Base-by-base conservation (phyloP, 2,797 vertebrate species). In the Poecilia wingei region DNA sequence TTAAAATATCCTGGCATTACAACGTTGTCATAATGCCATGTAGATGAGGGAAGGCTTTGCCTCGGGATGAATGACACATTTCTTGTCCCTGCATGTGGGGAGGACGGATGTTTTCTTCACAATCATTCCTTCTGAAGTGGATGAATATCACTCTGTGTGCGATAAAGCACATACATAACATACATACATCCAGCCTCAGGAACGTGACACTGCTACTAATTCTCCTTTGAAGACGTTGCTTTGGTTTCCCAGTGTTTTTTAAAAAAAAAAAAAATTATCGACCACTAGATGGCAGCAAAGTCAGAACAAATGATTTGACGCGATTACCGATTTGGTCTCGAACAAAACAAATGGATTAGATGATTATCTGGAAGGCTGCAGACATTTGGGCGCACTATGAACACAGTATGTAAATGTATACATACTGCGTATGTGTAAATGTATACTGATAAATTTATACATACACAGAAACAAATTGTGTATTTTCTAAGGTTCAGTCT, bases 11-110 rank as follows among this genome's bases (percentile, higher is more conserved):
- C 64, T 74, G 16, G 73, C 31, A 31, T 31, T 2, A 22, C 45
- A 10, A 61, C 61, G 84, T 90, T 82, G 85, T 77, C 82, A 84
- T 89, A 89, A 86, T 85, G 73, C 33, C 55, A 86, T 85, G 87
- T 76, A 89, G 88, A 88, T 89, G 78, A 79, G 73, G 83, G 66
- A 71, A 75, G 36, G 80, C 87, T 82, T 82, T 86, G 82, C 82
- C 49, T 87, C 76, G 49, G 76, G 45, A 80, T 61, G 72, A 82
- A 74, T 7, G 43, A 55, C 84, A 84, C 82, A 72, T 73, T 72
- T 79, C 68, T 10, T 59, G 31, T 76, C 75, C 41, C 49, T 53
- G 45, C 51, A 28, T 68, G n/a, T 78, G 70, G 18, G 84, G 86
- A 82, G 68, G 41, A 72, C 45, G 74, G 59, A 2, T 47, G 71